A percentile compares a stretch with the other conserved stretches of the same genome.
Conservation (phyloP, 2,113 vertebrate genomes). For the Psittacara wagleri region DNA sequence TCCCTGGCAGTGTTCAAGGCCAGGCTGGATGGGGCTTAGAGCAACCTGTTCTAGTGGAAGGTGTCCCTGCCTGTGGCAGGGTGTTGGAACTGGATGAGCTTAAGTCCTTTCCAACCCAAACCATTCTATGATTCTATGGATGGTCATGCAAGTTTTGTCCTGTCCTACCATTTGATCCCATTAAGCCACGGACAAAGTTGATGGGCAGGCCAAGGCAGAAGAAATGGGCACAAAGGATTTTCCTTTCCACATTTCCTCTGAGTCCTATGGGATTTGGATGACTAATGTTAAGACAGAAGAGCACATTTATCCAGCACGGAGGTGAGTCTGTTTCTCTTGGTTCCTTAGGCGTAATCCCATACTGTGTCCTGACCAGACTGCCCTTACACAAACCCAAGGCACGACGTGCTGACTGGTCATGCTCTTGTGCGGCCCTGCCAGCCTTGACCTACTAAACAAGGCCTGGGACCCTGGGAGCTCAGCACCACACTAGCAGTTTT, state of each 20-base stretch:
- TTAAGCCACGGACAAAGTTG: neutral
- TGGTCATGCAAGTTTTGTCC: neutral
- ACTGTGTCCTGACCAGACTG: rapidly evolving
- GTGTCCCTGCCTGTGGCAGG: neutral
- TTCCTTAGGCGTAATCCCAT: neutral
- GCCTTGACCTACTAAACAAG: neutral
- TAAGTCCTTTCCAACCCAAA: neutral
- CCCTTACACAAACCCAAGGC: neutral
- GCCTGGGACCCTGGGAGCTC: neutral
- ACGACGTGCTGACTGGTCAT: neutral
- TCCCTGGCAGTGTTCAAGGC: neutral
- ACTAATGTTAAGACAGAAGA: neutral
- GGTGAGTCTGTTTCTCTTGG: rapidly evolving
- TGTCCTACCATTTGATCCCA: neutral
- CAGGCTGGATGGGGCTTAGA: neutral
- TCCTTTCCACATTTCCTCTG: neutral
- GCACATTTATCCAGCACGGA: rapidly evolving
- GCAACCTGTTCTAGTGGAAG: neutral
- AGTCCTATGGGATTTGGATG: neutral
- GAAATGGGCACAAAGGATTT: neutral
- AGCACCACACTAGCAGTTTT: neutral
- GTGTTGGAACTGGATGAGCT: neutral
- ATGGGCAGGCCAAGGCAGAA: neutral
- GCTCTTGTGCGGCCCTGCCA: neutral
- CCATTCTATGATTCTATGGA: neutral